phyloP scores from a whole-genome alignment of 2,113 vertebrate species.

The Copsychus sechellarum region DNA sequence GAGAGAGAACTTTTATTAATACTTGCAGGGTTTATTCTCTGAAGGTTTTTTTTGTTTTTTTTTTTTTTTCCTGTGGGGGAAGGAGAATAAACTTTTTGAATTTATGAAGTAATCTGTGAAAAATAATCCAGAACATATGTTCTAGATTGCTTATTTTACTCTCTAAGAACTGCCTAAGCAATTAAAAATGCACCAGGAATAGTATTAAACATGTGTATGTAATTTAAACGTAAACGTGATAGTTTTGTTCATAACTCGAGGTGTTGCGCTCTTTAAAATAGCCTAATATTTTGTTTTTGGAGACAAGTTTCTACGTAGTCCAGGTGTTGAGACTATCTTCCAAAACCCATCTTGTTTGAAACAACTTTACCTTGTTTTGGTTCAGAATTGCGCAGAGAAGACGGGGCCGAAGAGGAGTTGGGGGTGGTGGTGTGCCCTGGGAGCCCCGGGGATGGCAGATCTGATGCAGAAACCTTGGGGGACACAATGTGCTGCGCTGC shows the following conservation, averaged over 20 bases:
- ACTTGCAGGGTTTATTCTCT: background rate
- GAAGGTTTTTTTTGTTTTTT: background rate
- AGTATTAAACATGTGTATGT: background rate
- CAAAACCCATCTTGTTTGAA: background rate
- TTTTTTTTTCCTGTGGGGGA: background rate
- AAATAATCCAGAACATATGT: conserved; percentile 42
- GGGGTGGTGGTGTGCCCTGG: background rate
- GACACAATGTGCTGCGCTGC: background rate
- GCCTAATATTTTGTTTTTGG: background rate
- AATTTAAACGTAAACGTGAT: background rate
- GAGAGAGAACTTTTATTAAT: conserved; percentile 49
- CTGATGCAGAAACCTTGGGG: background rate
- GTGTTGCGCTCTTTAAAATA: background rate
- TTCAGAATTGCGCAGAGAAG: background rate
- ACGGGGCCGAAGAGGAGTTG: fast-evolving
- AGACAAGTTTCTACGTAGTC: background rate
- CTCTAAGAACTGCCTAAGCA: conserved; percentile 20
- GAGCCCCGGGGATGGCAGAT: background rate
- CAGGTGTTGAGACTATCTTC: background rate
- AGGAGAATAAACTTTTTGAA: conserved; percentile 59
- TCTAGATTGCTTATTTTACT: conserved; percentile 12
- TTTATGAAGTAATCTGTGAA: conserved; percentile 33
- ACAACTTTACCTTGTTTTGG: background rate
- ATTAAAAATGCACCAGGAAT: conserved; percentile 42
- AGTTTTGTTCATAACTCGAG: background rate